A percentile compares a stretch with the other conserved stretches of the same genome.
These are phyloP conservation scores for Drosophila rubida DNA, from an alignment of 2,888 invertebrate genomes.

Conservation along the genomic window DNA sequence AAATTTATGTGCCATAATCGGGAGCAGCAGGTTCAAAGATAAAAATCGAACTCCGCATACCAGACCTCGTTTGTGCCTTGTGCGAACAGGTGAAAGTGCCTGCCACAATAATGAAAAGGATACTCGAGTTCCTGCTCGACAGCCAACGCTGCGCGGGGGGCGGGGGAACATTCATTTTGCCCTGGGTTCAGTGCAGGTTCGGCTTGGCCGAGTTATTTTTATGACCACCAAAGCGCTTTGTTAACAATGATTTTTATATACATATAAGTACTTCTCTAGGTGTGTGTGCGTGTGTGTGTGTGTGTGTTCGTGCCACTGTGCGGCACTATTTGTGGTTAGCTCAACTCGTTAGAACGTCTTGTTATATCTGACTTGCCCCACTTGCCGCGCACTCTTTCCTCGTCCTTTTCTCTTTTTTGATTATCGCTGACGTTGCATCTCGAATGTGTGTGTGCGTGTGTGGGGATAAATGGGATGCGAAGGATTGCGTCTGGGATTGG, in stretches of 20 bases:
- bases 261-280: conserved; percentile 39
- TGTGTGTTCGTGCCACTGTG: conserved; percentile 44
- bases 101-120: conserved; percentile 61
- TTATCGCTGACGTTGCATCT: conserved; percentile 75
- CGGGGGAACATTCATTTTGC: conserved; percentile 12
- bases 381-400: conserved; percentile 20
- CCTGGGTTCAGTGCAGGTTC: conserved; percentile 18
- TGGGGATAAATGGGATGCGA: conserved; percentile 48
- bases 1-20: conserved; percentile 80
- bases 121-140: conserved; percentile 15
- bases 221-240: conserved; percentile 76
- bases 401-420: conserved; percentile 19
- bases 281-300: neutral
- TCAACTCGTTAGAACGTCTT: conserved; percentile 72
- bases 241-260: conserved; percentile 78
- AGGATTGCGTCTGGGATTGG: conserved; percentile 60
- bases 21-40: conserved; percentile 80
- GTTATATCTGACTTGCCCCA: conserved; percentile 56
- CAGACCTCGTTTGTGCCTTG: conserved; percentile 33
- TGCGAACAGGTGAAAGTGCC: conserved; percentile 74
- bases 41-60: conserved; percentile 73
- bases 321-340: conserved; percentile 67
- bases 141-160: no score
- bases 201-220: conserved; percentile 62
- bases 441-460: conserved; percentile 4